These are phyloP conservation scores for Rhinichthys osculus DNA, from an alignment of 2,797 vertebrate species.

Conservation along the genomic window DNA sequence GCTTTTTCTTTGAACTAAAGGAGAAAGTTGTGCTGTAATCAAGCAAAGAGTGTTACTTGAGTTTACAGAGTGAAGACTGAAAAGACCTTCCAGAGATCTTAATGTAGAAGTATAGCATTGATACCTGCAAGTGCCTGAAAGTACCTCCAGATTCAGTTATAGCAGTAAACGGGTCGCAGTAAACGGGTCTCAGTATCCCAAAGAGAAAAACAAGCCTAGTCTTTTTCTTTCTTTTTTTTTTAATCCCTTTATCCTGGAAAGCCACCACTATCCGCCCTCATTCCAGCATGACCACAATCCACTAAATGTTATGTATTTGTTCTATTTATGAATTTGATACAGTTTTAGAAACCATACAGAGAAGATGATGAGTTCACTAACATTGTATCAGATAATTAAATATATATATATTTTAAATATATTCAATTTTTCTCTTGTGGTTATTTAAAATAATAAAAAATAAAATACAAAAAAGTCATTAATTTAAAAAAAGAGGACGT, in stretches of 20 bases:
- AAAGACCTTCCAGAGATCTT: constrained; percentile 18
- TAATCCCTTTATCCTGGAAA: constrained; percentile 63
- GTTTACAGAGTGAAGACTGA: constrained; percentile 1
- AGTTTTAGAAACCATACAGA: constrained; percentile 69
- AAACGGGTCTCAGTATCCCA: constrained; percentile 10
- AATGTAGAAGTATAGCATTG: constrained; percentile 1
- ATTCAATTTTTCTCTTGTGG: too few relatives aligned
- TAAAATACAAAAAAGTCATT: too few relatives aligned
- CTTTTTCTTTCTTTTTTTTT: constrained; percentile 19
- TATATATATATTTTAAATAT: too few relatives aligned
- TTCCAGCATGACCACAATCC: constrained; percentile 75
- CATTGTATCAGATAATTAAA: constrained; percentile 49
- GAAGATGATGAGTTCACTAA: constrained; percentile 73
- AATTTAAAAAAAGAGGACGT: not conserved
- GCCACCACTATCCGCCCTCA: constrained; percentile 70
- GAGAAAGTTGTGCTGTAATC: constrained; percentile 4
- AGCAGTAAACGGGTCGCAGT: constrained; percentile 20
- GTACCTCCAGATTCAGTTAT: constrained; percentile 24
- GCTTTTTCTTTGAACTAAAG: constrained; percentile 29
- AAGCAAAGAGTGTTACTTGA: not conserved
- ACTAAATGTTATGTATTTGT: constrained; percentile 70
- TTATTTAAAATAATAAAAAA: too few relatives aligned
- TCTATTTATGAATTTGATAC: constrained; percentile 77
- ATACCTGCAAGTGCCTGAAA: constrained; percentile 7
- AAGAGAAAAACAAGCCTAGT: constrained; percentile 13